Percentiles rank a stretch among this genome's conserved stretches.
These are phyloP conservation scores for Hyperoodon ampullatus DNA, from an alignment of 2,113 vertebrate species.

Conservation along the genomic window DNA sequence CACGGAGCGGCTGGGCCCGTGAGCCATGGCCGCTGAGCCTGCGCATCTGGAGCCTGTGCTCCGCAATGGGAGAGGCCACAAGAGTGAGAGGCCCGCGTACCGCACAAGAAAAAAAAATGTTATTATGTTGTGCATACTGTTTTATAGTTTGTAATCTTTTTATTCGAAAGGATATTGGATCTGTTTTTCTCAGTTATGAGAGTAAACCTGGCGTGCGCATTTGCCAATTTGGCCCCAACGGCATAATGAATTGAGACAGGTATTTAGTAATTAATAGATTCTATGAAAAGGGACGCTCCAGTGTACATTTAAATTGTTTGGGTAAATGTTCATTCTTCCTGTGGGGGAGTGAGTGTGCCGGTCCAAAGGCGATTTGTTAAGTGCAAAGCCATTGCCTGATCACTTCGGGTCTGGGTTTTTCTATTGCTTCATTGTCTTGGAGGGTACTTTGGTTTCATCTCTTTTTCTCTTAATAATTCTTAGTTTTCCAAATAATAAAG, in stretches of 20 bases:
- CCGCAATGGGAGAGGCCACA: too few relatives aligned
- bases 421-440: background rate
- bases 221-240: background rate
- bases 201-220: background rate
- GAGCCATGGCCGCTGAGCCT: too few relatives aligned
- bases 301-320: background rate
- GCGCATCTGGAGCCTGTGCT: too few relatives aligned
- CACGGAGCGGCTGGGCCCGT: too few relatives aligned
- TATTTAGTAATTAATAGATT: background rate
- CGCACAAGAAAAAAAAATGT: background rate
- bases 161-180: background rate
- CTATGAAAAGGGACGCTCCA: background rate
- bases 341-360: background rate
- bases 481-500: background rate
- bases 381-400: background rate
- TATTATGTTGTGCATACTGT: background rate
- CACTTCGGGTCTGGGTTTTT: background rate
- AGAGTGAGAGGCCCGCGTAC: too few relatives aligned
- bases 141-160: background rate
- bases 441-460: background rate
- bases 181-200: background rate
- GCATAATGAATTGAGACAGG: background rate
- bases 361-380: background rate
- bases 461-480: background rate
- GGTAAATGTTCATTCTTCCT: background rate